Conservation (phyloP, 1,140 invertebrate species). For the Euborellia annulipes region DNA sequence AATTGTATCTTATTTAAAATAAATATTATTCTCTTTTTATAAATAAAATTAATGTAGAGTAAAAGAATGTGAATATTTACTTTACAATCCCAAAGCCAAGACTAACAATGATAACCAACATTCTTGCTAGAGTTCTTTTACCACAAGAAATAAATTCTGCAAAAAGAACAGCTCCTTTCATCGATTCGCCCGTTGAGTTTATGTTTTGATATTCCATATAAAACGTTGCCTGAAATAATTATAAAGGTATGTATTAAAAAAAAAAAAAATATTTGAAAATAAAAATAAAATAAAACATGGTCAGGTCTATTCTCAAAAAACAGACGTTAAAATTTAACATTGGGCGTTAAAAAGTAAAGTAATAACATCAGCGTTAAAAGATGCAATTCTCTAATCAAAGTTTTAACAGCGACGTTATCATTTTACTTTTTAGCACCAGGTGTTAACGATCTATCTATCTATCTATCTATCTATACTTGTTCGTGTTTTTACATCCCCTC, state of each 20-base stretch:
- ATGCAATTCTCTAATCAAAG: too few relatives aligned
- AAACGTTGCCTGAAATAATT: slow-evolving; percentile 72
- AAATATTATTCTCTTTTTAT: neutral
- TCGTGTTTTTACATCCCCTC: too few relatives aligned
- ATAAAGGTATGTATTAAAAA: neutral
- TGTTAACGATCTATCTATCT: too few relatives aligned
- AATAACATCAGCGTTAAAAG: too few relatives aligned
- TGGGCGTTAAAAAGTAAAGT: too few relatives aligned
- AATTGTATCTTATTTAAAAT: neutral
- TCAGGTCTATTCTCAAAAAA: neutral
- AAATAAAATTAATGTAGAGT: too few relatives aligned
- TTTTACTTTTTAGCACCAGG: too few relatives aligned
- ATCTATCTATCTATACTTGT: too few relatives aligned
- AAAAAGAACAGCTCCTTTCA: slow-evolving; percentile 49
- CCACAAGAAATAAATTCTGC: slow-evolving; percentile 80
- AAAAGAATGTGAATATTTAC: slow-evolving; percentile 33
- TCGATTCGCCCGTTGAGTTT: slow-evolving; percentile 52
- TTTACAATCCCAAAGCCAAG: slow-evolving; percentile 92
- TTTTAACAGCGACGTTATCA: too few relatives aligned
- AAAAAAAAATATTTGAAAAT: too few relatives aligned
- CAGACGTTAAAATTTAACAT: neutral
- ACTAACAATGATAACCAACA: slow-evolving; percentile 86
- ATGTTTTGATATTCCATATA: slow-evolving; percentile 76
- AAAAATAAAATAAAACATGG: too few relatives aligned
- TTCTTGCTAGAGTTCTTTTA: slow-evolving; percentile 76